These are phyloP conservation scores for Zaprionus gabonicus DNA, from an alignment of 1,140 invertebrate species.

Conservation along the genomic window DNA sequence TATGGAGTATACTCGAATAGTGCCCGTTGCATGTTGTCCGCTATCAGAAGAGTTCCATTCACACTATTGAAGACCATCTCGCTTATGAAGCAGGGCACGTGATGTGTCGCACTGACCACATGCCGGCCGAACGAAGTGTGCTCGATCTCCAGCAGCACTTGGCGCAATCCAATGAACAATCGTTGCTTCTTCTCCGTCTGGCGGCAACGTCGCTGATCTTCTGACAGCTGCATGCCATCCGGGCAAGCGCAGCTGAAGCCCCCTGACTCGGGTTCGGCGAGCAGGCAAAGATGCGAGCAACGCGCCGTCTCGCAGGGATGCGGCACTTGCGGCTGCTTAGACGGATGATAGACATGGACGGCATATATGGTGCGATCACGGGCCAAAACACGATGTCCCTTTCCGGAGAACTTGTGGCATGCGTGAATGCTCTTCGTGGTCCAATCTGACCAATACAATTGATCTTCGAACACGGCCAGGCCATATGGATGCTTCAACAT, in stretches of 20 bases:
- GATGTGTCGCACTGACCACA: constrained; percentile 57
- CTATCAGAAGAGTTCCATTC: constrained; percentile 85
- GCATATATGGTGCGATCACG: constrained; percentile 86
- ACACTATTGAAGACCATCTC: constrained; percentile 84
- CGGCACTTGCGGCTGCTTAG: constrained; percentile 85
- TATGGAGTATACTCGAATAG: constrained; percentile 84
- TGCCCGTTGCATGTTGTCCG: constrained; percentile 85
- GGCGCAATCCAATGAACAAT: constrained; percentile 81
- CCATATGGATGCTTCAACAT: constrained; percentile 91
- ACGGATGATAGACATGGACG: constrained; percentile 89
- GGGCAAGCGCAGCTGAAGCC: constrained; percentile 92
- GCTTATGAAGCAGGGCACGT: constrained; percentile 83
- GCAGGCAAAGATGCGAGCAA: constrained; percentile 93
- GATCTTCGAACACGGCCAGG: constrained; percentile 94
- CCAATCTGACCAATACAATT: constrained; percentile 95
- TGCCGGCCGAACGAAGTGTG: constrained; percentile 85
- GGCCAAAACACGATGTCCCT: constrained; percentile 85
- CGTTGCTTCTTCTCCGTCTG: constrained; percentile 84
- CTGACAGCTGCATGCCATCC: constrained; percentile 87
- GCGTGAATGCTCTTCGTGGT: constrained; percentile 87
- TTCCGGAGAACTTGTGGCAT: constrained; percentile 89
- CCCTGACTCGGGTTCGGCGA: constrained; percentile 86
- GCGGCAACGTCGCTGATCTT: constrained; percentile 86
- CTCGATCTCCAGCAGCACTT: constrained; percentile 84
- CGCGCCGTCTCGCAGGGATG: constrained; percentile 89